Base-by-base conservation (phyloP, 2,888 invertebrate genomes). In the Heliconius aoede region DNA sequence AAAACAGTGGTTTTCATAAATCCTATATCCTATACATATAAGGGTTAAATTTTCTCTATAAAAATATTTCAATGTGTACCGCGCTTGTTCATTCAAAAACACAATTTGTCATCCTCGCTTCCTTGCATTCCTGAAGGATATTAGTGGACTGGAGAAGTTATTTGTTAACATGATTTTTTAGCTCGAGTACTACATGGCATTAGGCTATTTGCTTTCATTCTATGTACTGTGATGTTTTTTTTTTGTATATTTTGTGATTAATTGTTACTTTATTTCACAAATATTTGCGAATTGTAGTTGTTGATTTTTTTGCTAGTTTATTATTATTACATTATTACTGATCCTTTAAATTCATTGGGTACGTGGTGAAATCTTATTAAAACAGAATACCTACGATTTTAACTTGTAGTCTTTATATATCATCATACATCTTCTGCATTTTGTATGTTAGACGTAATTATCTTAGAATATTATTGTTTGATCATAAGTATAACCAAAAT, bases 51-150 rank as follows among this genome's bases (percentile, higher is more conserved):
- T 69, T 55, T 30, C 55, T 32, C n/a, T 60, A 74, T 71, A 51
- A 51, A 77, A 77, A 36, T 40, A 24, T 77, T 71, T 60, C 68
- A 77, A 71, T 51, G 75, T 72, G 55, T 28, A 55, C 64, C 69
- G 55, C 62, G 78, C 62, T 78, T 69, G 58, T 71, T 72, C 65
- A 78, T 78, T 78, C 77, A 73, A 76, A 74, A 76, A 64, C 62
- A 75, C 78, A 78, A 80, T 81, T 82, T 82, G 80, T 82, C 81
- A 81, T 81, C 81, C 76, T 80, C 80, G 81, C 80, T 81, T 80
- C 79, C 80, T 75, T 76, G 82, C 81, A 80, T 81, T 80, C 80
- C 76, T 80, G 73, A 78, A 81, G 81, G 81, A 80, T 80, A 81
- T 83, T 81, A 82, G 79, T 51, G 58, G 69, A 82, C 78, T 51